Evolutionary conservation across 2,797 vertebrate genomes (phyloP).

Genomic region (Buceros bicornis): DNA sequence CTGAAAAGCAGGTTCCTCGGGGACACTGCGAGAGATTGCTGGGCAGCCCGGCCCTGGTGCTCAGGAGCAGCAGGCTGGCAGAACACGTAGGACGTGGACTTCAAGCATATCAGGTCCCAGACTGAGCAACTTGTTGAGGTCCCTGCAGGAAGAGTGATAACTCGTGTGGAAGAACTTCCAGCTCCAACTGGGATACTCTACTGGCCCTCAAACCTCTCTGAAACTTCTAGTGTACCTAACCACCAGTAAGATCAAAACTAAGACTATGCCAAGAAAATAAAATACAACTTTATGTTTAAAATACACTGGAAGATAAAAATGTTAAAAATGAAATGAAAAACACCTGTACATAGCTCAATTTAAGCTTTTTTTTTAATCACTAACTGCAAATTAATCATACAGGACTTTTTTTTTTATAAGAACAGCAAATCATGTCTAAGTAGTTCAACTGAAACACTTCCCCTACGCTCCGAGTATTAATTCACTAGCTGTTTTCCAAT

Average conservation of each 20-base stretch:
- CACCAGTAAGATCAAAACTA: not conserved
- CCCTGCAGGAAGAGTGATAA: not conserved
- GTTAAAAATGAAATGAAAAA: not conserved
- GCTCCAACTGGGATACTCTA: not conserved
- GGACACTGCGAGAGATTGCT: no score
- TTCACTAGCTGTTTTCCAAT: not conserved
- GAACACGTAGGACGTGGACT: no score
- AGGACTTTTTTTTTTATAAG: slow-evolving; percentile 32
- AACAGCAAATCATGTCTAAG: slow-evolving; percentile 19
- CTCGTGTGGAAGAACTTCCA: not conserved
- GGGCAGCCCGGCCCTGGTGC: no score
- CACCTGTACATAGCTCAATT: slow-evolving; percentile 4
- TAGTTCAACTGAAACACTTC: not conserved
- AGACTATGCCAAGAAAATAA: not conserved
- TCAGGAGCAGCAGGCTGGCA: no score
- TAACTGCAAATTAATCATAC: not conserved
- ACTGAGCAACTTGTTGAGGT: not conserved
- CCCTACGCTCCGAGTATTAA: not conserved
- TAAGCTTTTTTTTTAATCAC: slow-evolving; percentile 1
- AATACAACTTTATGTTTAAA: slow-evolving; percentile 19
- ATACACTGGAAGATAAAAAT: not conserved
- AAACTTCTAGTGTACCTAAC: not conserved
- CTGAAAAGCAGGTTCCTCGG: no score
- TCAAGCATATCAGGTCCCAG: not conserved
- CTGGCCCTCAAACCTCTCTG: not conserved